These are phyloP conservation scores for Colletes latitarsis DNA, from an alignment of 1,140 invertebrate species.

Conservation along the genomic window DNA sequence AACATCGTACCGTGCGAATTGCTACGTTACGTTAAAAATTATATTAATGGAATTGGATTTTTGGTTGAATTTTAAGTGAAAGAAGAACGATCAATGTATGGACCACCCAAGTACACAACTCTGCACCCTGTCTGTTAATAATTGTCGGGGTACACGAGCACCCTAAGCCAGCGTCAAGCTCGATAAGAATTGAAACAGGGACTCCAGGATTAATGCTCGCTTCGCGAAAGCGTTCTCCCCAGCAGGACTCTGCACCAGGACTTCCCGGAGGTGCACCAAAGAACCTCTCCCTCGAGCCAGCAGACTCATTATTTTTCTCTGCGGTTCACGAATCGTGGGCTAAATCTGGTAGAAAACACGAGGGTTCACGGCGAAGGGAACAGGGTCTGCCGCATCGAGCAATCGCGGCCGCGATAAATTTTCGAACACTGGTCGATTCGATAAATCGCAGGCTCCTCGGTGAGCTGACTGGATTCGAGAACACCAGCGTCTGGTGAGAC, in stretches of 20 bases:
- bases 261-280: neutral
- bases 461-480: neutral
- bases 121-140: neutral
- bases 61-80: no score
- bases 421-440: constrained; percentile 12
- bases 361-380: constrained; percentile 32
- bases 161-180: neutral
- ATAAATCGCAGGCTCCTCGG: constrained; percentile 7
- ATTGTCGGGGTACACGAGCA: neutral
- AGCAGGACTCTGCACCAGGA: neutral
- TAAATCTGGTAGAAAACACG: constrained; percentile 37
- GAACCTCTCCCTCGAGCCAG: constrained; percentile 5
- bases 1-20: no score
- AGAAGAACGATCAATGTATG: no score
- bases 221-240: no score
- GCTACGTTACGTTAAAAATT: no score
- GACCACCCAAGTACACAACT: no score
- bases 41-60: no score
- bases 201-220: constrained; percentile 37
- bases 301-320: constrained; percentile 56
- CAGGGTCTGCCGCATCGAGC: neutral
- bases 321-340: neutral
- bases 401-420: constrained; percentile 31
- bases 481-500: neutral
- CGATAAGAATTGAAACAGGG: constrained; percentile 34